Evolutionary conservation across 2,113 vertebrate species (phyloP), one percentile per base, ranked within the genome.

Genomic region (Myiozetetes cayanensis): DNA sequence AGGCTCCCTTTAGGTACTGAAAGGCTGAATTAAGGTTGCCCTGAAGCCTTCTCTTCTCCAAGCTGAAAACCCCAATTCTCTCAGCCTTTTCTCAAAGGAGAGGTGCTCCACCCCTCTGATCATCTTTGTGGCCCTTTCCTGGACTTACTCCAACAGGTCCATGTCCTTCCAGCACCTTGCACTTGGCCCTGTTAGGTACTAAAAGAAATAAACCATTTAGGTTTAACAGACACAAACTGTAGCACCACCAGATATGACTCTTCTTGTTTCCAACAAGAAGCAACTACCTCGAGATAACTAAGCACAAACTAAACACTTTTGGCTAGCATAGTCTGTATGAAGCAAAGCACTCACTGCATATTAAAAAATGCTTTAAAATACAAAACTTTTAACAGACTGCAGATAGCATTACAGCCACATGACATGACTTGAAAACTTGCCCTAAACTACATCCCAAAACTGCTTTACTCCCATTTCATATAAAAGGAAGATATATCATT

Each of bases 41-140:
- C 66, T 2, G 2, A 9, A 49, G 7, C 43, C 11, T 56, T 17
- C 21, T 35, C 43, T 55, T 1, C 4, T 39, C 24, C 20, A 72
- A 3, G 0, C 56, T 1, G n/a, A 56, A 31, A 56, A 12, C 0
- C 17, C 30, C 35, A 43, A 0, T 3, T 63, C 30, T 47, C 65
- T 0, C 35, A 56, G n/a, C 49, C 30, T 56, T 43, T 49, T 17
- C 35, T 35, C 35, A 1, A 1, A 12, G 59, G 23, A 85, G 50
- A 74, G 59, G 14, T 61, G 53, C 23, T 70, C 55, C 37, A 61
- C 19, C 46, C 39, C 63, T 37, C 33, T 61, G 46, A 37, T 52
- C 11, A 2, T 28, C 53, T 37, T 15, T 18, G 7, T 70, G 62
- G 35, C 17, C 62, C 15, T 52, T 6, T 39, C 27, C 17, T 44